phyloP scores from a whole-genome alignment of 1,140 invertebrate species.

The Caenorhabditis brenneri region DNA sequence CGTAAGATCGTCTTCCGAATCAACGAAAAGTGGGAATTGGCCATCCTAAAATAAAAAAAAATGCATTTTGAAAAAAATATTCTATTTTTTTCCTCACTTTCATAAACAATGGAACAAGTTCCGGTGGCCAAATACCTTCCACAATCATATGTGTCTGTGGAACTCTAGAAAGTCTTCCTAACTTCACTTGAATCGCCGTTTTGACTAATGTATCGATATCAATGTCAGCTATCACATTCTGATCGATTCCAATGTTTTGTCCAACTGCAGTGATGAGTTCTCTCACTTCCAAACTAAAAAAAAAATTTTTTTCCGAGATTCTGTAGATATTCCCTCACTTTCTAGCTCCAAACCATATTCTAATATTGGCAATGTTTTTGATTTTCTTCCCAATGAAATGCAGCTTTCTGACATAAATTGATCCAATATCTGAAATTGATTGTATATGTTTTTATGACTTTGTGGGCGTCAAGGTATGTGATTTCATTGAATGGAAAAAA shows the following conservation, averaged over 20 bases:
- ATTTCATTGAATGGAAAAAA: too few species aligned
- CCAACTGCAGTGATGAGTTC: slow-evolving; percentile 65
- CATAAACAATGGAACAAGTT: slow-evolving; percentile 66
- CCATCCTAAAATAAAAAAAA: slow-evolving; percentile 35
- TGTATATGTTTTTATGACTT: neutral
- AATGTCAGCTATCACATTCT: slow-evolving; percentile 61
- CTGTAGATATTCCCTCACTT: slow-evolving; percentile 48
- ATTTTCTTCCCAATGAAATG: slow-evolving; percentile 66
- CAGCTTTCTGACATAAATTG: slow-evolving; percentile 64
- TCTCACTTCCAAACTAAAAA: slow-evolving; percentile 60
- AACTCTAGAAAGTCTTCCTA: slow-evolving; percentile 61
- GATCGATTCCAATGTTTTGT: slow-evolving; percentile 67
- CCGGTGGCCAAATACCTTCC: slow-evolving; percentile 68
- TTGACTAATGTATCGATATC: slow-evolving; percentile 64
- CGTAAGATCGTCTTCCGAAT: slow-evolving; percentile 46
- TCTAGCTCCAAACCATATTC: slow-evolving; percentile 69
- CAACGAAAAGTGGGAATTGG: slow-evolving; percentile 48
- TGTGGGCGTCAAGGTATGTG: too few species aligned
- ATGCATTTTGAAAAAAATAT: neutral
- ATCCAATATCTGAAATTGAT: slow-evolving; percentile 61
- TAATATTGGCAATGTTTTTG: slow-evolving; percentile 64
- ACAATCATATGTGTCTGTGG: slow-evolving; percentile 68
- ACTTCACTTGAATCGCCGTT: slow-evolving; percentile 66
- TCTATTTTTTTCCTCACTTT: neutral
- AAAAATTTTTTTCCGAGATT: neutral